Percentiles rank a stretch among this genome's conserved stretches.
These are phyloP conservation scores for Stenolophus ochropezus DNA, from an alignment of 2,888 invertebrate genomes.

Conservation along the genomic window DNA sequence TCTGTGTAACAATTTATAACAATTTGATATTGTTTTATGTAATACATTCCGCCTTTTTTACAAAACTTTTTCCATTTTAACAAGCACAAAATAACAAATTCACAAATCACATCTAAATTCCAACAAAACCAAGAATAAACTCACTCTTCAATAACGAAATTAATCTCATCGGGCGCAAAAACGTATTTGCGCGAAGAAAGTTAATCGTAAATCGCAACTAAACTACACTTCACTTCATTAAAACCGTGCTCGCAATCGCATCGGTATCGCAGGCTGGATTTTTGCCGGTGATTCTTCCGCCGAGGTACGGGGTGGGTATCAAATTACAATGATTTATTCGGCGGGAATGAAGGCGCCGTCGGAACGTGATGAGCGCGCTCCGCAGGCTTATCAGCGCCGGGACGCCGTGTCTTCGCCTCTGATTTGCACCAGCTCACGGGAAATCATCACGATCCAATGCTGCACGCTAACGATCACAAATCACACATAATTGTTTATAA, in stretches of 20 bases:
- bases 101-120: slow-evolving; percentile 9
- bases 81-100: slow-evolving; percentile 17
- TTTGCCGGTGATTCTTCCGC: not conserved
- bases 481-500: slow-evolving; percentile 8
- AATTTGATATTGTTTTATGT: not conserved
- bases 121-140: slow-evolving; percentile 21
- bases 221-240: slow-evolving; percentile 34
- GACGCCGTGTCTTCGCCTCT: not conserved
- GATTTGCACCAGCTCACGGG: not conserved
- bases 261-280: not conserved
- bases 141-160: slow-evolving; percentile 24
- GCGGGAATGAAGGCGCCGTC: slow-evolving; percentile 70
- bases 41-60: not conserved
- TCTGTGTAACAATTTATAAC: not conserved
- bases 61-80: slow-evolving; percentile 1
- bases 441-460: not conserved
- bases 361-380: slow-evolving; percentile 37
- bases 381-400: slow-evolving; percentile 45
- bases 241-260: not conserved
- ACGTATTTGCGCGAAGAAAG: slow-evolving; percentile 23
- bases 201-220: slow-evolving; percentile 15
- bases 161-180: slow-evolving; percentile 21
- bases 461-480: not conserved
- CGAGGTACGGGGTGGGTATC: slow-evolving; percentile 66
- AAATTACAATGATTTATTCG: slow-evolving; percentile 74